These are phyloP conservation scores for Archocentrus centrarchus DNA, from an alignment of 2,113 vertebrate species.

Conservation along the genomic window DNA sequence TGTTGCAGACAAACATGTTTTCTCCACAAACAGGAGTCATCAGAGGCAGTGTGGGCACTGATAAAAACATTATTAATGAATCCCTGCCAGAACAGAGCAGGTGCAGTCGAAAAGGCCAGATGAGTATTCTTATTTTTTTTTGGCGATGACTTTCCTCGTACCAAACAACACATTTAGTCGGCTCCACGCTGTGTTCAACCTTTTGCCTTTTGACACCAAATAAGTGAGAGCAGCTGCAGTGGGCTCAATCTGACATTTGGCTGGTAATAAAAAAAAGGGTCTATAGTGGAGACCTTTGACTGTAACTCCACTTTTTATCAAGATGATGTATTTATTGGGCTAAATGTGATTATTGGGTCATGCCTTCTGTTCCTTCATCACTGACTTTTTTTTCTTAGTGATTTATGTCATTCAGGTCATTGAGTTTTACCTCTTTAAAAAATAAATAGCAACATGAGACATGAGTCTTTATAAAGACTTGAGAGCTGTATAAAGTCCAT, in stretches of 20 bases:
- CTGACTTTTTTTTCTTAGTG: conserved; percentile 6
- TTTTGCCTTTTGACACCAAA: conserved; percentile 55
- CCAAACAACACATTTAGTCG: conserved; percentile 41
- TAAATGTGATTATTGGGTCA: background rate
- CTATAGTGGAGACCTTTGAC: background rate
- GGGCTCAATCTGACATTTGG: conserved; percentile 40
- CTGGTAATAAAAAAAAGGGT: conserved; percentile 15
- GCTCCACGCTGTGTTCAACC: conserved; percentile 49
- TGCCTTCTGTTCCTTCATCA: background rate
- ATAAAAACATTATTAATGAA: conserved; percentile 28
- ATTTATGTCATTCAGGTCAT: background rate
- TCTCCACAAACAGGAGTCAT: background rate
- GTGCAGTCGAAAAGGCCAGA: conserved; percentile 50
- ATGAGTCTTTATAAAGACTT: background rate
- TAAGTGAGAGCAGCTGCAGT: conserved; percentile 46
- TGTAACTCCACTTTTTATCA: background rate
- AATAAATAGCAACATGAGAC: background rate
- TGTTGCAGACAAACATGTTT: background rate
- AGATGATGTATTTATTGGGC: background rate
- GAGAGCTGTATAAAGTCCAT: background rate
- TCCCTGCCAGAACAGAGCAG: conserved; percentile 34
- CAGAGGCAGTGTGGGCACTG: background rate
- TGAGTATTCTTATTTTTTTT: conserved; percentile 18
- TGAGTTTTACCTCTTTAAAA: background rate
- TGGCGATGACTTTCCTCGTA: conserved; percentile 25